phyloP scores from a whole-genome alignment of 2,113 vertebrate species.

The Nibea albiflora region DNA sequence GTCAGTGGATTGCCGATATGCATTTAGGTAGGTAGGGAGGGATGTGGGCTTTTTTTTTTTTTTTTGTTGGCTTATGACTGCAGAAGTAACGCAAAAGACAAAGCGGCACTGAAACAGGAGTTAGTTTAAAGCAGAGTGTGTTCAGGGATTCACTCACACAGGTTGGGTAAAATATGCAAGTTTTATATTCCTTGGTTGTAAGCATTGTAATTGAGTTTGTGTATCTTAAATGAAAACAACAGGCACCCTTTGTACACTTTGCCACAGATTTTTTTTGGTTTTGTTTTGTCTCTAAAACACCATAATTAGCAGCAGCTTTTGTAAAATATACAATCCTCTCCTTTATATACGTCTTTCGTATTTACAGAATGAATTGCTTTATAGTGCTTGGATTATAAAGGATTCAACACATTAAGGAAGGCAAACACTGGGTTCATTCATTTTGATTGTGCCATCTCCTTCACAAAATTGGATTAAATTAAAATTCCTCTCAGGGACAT shows the following conservation, averaged over 20 bases:
- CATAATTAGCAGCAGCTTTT: constrained; percentile 59
- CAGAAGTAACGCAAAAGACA: constrained; percentile 66
- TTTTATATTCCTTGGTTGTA: constrained; percentile 68
- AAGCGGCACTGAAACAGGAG: constrained; percentile 69
- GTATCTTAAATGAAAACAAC: constrained; percentile 74
- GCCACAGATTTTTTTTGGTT: constrained; percentile 46
- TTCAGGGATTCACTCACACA: constrained; percentile 61
- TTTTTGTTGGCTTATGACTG: constrained; percentile 56
- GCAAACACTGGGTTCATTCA: not conserved
- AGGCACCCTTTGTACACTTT: constrained; percentile 68
- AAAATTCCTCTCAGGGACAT: constrained; percentile 24
- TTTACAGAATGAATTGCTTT: constrained; percentile 36
- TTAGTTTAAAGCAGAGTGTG: constrained; percentile 55
- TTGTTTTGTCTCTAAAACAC: constrained; percentile 63
- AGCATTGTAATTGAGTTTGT: constrained; percentile 73
- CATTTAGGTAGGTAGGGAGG: constrained; percentile 72
- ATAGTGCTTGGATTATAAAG: not conserved
- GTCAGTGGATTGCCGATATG: constrained; percentile 76
- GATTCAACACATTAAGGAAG: constrained; percentile 31
- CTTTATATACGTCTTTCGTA: constrained; percentile 22
- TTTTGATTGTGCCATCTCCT: constrained; percentile 4
- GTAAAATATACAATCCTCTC: constrained; percentile 57
- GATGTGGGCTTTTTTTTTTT: constrained; percentile 61
- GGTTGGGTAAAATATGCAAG: constrained; percentile 67
- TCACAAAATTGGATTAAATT: constrained; percentile 25